Evolutionary conservation across 92 coral and sea anemone genomes (phyloP).

Genomic region (Phymanthus crucifer): DNA sequence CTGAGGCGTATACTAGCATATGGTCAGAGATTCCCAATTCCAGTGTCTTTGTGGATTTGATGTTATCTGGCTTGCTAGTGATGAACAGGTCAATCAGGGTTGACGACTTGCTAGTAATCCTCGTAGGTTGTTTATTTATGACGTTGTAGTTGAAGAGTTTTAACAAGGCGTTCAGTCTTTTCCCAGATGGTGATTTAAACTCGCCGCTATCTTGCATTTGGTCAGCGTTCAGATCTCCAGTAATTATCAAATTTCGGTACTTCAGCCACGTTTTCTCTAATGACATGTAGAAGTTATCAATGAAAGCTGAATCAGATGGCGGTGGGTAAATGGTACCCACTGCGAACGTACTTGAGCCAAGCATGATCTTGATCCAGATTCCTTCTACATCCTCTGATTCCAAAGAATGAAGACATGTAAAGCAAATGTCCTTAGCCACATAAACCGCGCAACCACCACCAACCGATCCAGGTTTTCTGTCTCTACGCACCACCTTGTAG

Average conservation of each 20-base stretch:
- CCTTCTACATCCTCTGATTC: conserved; percentile 42
- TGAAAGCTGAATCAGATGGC: conserved; percentile 17
- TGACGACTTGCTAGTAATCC: conserved; percentile 48
- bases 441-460: conserved; percentile 46
- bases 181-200: not conserved
- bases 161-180: conserved; percentile 21
- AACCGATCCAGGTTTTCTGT: conserved; percentile 47
- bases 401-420: conserved; percentile 12
- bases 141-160: conserved; percentile 39
- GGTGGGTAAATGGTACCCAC: conserved; percentile 38
- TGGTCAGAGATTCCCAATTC: conserved; percentile 54
- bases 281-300: conserved; percentile 1
- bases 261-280: conserved; percentile 44
- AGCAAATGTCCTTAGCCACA: conserved; percentile 29
- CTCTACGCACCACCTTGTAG: conserved; percentile 35
- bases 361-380: conserved; percentile 30
- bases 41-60: conserved; percentile 20
- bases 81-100: conserved; percentile 58
- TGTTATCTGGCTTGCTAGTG: conserved; percentile 25
- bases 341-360: not conserved
- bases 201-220: not conserved
- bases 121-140: conserved; percentile 44
- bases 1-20: conserved; percentile 44
- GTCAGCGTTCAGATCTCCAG: conserved; percentile 44
- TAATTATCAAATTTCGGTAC: conserved; percentile 26